Evolutionary conservation across 2,113 vertebrate genomes (phyloP).

Genomic region (Formicarius rufipectus): DNA sequence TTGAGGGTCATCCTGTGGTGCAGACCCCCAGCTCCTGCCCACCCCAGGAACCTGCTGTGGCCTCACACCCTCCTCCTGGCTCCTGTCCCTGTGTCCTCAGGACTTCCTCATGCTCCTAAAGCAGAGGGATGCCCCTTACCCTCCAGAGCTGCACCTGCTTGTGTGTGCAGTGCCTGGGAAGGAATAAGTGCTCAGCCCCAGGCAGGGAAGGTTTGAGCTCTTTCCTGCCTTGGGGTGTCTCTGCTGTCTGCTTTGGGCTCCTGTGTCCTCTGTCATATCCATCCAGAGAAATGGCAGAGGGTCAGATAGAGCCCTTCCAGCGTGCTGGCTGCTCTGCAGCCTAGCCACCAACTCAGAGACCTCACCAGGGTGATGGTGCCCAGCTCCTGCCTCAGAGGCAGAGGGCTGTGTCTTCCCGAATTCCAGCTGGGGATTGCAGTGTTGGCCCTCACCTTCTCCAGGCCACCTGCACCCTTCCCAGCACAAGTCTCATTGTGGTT

Average conservation of each 20-base stretch:
- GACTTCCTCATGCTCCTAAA: neutral
- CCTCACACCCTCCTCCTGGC: neutral
- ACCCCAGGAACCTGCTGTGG: neutral
- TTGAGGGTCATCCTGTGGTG: accelerated
- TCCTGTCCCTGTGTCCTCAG: neutral
- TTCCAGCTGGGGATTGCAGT: neutral
- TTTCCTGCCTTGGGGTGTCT: neutral
- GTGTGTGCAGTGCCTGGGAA: accelerated
- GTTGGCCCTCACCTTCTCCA: neutral
- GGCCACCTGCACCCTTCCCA: neutral
- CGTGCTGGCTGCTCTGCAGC: neutral
- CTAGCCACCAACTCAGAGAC: neutral
- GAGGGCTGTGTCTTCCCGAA: neutral
- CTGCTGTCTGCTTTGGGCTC: neutral
- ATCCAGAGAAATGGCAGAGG: neutral
- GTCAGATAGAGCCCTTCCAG: neutral
- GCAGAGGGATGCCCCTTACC: neutral
- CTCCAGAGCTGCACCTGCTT: accelerated
- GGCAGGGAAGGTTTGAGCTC: neutral
- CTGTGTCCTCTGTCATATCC: neutral
- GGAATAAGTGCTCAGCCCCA: neutral
- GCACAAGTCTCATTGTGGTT: neutral
- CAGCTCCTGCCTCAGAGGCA: neutral
- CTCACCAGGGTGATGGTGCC: neutral
- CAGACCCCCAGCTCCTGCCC: neutral